A percentile compares a stretch with the other conserved stretches of the same genome.
phyloP scores from a whole-genome alignment of 2,888 invertebrate genomes.

The Mesorhabditis belari region DNA sequence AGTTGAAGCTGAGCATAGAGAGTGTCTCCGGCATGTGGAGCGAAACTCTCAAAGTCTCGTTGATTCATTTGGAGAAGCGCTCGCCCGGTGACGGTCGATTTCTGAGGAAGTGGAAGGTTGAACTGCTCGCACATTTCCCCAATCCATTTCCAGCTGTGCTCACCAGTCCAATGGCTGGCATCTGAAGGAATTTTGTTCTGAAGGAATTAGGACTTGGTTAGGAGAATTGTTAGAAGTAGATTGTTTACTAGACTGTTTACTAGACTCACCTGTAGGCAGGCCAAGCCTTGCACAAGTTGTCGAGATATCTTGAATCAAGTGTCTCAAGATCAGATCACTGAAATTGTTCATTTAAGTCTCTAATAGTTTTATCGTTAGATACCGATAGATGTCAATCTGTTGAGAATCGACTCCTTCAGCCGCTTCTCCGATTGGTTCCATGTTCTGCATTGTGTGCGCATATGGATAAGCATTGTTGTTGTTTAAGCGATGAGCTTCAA shows the following conservation, averaged over 20 bases:
- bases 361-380: neutral
- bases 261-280: conserved; percentile 31
- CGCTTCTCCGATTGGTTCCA: conserved; percentile 12
- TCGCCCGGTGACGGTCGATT: conserved; percentile 29
- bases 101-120: conserved; percentile 27
- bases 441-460: conserved; percentile 12
- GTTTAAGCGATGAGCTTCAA: neutral
- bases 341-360: conserved; percentile 41
- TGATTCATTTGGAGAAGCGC: conserved; percentile 34
- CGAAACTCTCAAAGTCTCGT: conserved; percentile 23
- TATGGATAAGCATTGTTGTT: conserved; percentile 16
- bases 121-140: conserved; percentile 50
- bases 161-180: conserved; percentile 35
- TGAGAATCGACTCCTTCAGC: conserved; percentile 1
- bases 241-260: neutral
- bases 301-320: conserved; percentile 50
- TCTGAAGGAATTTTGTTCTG: conserved; percentile 19
- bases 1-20: conserved; percentile 50
- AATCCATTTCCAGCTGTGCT: conserved; percentile 44
- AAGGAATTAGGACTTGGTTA: neutral
- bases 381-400: conserved; percentile 45
- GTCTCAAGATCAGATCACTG: conserved; percentile 50
- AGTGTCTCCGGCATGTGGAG: conserved; percentile 45
- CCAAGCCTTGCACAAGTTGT: conserved; percentile 47
- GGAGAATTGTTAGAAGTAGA: neutral